Base-by-base conservation (phyloP, 2,113 vertebrate species). In the Brienomyrus longianalis region DNA sequence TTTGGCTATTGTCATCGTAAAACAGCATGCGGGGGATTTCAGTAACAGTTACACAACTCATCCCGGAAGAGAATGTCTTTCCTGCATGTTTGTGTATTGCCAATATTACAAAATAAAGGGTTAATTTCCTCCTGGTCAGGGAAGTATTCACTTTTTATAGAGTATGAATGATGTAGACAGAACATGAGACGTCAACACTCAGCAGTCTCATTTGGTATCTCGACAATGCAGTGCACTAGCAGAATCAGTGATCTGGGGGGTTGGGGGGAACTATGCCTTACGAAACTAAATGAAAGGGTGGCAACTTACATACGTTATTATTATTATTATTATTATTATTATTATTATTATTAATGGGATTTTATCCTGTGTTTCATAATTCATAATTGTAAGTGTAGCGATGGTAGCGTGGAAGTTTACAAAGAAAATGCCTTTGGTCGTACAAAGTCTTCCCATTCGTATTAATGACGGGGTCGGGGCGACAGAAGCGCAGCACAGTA, bases 391-490 rank as follows among this genome's bases (percentile, higher is more conserved):
- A 70, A 31, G n/a, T 31, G n/a, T 70, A 70, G 62, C 31, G 31
- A 70, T 11, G n/a, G n/a, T 70, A 45, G 19, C 17, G 19, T 48
- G 83, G 83, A 84, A 3, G 45, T 48, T 84, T 4, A 84, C 5
- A 84, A 84, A n/a, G 43, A 48, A 83, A 54, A 89, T 27, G 35
- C 88, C 74, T 84, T 89, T 89, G 35, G 88, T 47, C 77, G 21
- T 59, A 84, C 74, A 10, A 56, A 80, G 88, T 77, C 48, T 21
- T 54, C 50, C 51, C 9, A 52, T 43, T 7, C 13, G 52, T 47
- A 83, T 74, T 23, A 80, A 35, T 27, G 45, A 62, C 3, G 23
- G 19, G n/a, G 39, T 74, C 0, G 10, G 15, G 47, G 48, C 4
- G 35, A 51, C 35, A 19, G 23, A n/a, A 74, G 45, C 21, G 56